phyloP scores from a whole-genome alignment of 2,888 invertebrate genomes.

The Ceraclea dissimilis region DNA sequence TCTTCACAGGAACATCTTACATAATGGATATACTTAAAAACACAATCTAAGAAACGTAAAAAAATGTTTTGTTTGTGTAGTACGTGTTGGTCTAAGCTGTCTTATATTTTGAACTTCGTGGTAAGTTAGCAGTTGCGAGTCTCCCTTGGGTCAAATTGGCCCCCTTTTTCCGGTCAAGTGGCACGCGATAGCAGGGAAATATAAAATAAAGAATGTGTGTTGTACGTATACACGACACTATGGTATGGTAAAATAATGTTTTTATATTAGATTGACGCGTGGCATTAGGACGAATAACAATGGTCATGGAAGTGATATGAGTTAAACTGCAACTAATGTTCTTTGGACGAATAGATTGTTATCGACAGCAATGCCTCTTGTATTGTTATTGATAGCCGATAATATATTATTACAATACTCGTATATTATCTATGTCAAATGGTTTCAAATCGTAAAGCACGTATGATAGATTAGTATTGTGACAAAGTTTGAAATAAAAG shows the following conservation, averaged over 20 bases:
- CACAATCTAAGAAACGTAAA: too few relatives aligned
- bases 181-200: slow-evolving; percentile 20
- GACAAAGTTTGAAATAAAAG: too few relatives aligned
- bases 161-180: slow-evolving; percentile 22
- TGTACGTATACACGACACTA: not conserved
- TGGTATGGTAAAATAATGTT: not conserved
- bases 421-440: too few relatives aligned
- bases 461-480: too few relatives aligned
- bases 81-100: not conserved
- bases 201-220: slow-evolving; percentile 1
- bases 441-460: too few relatives aligned
- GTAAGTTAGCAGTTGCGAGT: not conserved
- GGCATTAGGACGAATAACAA: not conserved
- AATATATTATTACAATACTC: too few relatives aligned
- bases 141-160: slow-evolving; percentile 12
- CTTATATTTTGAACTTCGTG: not conserved
- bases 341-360: not conserved
- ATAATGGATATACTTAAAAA: too few relatives aligned
- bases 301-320: not conserved
- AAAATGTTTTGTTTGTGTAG: too few relatives aligned
- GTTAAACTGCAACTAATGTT: not conserved
- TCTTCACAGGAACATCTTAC: too few relatives aligned
- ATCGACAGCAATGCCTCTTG: not conserved
- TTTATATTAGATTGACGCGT: not conserved
- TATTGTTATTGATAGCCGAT: slow-evolving; percentile 1